Conservation (phyloP, 2,888 invertebrate species). For the Diplolepis rosae region DNA sequence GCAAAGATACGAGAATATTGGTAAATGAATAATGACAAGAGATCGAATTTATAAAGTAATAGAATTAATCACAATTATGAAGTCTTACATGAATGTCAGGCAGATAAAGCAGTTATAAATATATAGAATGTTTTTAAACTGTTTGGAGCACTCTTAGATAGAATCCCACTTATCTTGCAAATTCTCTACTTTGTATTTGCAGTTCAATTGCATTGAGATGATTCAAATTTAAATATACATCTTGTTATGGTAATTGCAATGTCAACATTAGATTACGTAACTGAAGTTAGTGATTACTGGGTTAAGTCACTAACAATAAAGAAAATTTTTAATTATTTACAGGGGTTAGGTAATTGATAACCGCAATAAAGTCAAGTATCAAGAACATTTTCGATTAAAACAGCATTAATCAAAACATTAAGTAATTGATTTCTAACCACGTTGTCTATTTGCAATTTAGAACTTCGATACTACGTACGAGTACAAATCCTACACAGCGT, state of each 20-base stretch:
- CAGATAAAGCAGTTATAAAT: background rate
- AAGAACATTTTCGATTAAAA: background rate
- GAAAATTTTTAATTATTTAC: background rate
- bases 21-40: too few species aligned
- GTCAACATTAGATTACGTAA: background rate
- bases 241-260: too few species aligned
- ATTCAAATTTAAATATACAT: background rate
- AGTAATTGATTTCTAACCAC: background rate
- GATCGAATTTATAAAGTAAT: too few species aligned
- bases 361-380: background rate
- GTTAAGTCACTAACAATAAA: background rate
- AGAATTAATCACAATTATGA: background rate
- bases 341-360: background rate
- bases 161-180: background rate
- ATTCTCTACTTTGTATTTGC: background rate
- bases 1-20: too few species aligned
- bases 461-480: constrained; percentile 45
- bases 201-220: background rate
- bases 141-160: background rate
- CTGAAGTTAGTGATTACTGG: background rate
- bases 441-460: background rate
- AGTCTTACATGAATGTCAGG: background rate
- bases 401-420: background rate
- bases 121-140: constrained; percentile 3
- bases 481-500: constrained; percentile 25